Evolutionary conservation across 2,113 vertebrate genomes (phyloP).

Genomic region (Apodemus speciosus): DNA sequence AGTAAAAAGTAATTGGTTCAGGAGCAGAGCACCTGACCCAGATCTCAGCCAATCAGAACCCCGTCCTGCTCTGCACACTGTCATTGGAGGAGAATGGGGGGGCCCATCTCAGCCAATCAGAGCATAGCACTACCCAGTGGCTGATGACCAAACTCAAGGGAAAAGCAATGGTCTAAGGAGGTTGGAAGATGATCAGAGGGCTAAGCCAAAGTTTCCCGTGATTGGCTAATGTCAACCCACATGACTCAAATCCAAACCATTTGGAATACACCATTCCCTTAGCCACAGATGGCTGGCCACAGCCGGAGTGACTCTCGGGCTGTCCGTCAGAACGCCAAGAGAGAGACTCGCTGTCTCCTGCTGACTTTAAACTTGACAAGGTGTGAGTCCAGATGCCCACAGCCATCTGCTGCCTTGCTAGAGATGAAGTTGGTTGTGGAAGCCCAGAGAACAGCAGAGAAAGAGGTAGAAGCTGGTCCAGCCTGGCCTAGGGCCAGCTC

Average conservation of each 20-base stretch:
- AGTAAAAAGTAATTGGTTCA: background rate
- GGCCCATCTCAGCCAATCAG: constrained; percentile 28
- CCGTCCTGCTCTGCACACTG: background rate
- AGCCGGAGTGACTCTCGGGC: background rate
- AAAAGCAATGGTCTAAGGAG: background rate
- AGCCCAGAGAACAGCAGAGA: background rate
- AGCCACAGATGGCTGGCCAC: background rate
- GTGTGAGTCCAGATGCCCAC: background rate
- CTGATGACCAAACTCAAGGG: background rate
- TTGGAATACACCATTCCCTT: background rate
- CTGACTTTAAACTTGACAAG: constrained; percentile 17
- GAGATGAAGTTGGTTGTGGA: background rate
- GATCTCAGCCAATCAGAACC: constrained; percentile 33
- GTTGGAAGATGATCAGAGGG: background rate
- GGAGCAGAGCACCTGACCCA: background rate
- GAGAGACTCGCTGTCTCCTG: background rate
- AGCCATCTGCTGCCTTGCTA: background rate
- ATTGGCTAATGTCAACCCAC: background rate
- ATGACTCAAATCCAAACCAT: background rate
- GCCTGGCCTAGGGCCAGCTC: background rate
- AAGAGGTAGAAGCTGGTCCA: background rate
- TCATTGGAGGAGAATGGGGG: background rate
- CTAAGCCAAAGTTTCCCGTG: background rate
- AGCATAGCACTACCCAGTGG: background rate
- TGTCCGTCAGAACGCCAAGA: background rate